Conservation (phyloP, 1,140 invertebrate genomes). For the Leptinotarsa lineolata region DNA sequence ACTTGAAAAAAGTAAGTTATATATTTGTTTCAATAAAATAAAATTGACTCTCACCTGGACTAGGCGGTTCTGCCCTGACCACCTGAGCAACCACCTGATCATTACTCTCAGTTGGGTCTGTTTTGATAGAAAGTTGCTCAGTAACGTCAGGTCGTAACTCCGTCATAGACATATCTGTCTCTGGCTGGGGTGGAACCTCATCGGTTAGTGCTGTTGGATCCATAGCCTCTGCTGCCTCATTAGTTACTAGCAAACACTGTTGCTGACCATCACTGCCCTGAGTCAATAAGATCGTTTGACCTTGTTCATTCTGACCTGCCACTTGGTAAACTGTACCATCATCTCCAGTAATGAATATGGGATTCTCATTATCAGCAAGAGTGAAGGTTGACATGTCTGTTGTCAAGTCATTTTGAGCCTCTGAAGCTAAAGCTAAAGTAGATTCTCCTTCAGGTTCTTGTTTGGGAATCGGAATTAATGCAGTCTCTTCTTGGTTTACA, state of each 20-base stretch:
- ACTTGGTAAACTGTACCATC: slow-evolving; percentile 71
- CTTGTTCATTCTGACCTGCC: slow-evolving; percentile 73
- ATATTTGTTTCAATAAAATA: slow-evolving; percentile 23
- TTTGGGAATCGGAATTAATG: slow-evolving; percentile 9
- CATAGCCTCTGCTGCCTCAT: slow-evolving; percentile 60
- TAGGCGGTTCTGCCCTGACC: slow-evolving; percentile 77
- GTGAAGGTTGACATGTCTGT: slow-evolving; percentile 44
- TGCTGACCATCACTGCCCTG: slow-evolving; percentile 68
- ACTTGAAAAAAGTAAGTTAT: not conserved
- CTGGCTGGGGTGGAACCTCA: slow-evolving; percentile 27
- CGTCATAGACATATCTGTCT: slow-evolving; percentile 23
- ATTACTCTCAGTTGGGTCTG: slow-evolving; percentile 52
- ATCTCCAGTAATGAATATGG: slow-evolving; percentile 69
- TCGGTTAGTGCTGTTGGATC: slow-evolving; percentile 50
- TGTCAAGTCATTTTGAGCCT: slow-evolving; percentile 25
- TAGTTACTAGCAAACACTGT: slow-evolving; percentile 72
- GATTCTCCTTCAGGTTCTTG: slow-evolving; percentile 20
- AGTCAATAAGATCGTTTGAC: slow-evolving; percentile 72
- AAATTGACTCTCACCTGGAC: slow-evolving; percentile 65
- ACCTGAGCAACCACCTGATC: slow-evolving; percentile 80
- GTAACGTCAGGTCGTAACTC: slow-evolving; percentile 26
- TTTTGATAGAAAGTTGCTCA: slow-evolving; percentile 42
- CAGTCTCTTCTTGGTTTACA: not conserved
- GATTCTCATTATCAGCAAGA: slow-evolving; percentile 56
- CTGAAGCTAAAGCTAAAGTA: not conserved